phyloP scores from a whole-genome alignment of 2,888 invertebrate species.

The Aphidoletes aphidimyza region DNA sequence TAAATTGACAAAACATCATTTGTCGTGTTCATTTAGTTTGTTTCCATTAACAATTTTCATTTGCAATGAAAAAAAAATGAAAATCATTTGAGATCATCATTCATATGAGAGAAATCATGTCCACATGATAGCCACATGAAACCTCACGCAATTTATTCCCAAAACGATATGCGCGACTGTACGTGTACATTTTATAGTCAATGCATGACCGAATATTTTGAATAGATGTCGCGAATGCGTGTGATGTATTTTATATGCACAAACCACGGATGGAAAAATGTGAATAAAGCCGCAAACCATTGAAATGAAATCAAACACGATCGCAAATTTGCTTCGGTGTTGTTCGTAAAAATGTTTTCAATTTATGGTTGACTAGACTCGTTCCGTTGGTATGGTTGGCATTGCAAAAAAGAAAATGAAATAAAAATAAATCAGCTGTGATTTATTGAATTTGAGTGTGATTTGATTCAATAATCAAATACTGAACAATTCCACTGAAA shows the following conservation, averaged over 20 bases:
- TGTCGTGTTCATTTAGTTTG: background rate
- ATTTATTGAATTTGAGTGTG: background rate
- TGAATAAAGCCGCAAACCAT: slow-evolving; percentile 11
- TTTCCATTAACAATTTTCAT: background rate
- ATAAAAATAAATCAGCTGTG: background rate
- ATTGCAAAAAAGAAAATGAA: background rate
- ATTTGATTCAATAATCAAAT: slow-evolving; percentile 37
- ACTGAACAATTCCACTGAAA: slow-evolving; percentile 1
- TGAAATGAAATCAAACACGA: slow-evolving; percentile 6
- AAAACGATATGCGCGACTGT: too few relatives aligned
- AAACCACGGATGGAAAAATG: background rate
- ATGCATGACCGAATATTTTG: background rate
- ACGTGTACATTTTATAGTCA: too few relatives aligned
- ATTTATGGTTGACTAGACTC: background rate
- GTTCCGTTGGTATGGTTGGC: background rate
- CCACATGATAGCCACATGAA: too few relatives aligned
- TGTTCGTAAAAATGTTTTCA: slow-evolving; percentile 1
- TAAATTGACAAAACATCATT: background rate
- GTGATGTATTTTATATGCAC: background rate
- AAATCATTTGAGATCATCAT: background rate
- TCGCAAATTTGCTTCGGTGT: background rate
- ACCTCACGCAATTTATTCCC: too few relatives aligned
- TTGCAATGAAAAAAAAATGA: too few relatives aligned
- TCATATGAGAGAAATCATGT: too few relatives aligned
- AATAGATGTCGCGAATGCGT: background rate